Evolutionary conservation across 1,140 invertebrate genomes (phyloP).

Genomic region (Penaeus japonicus): DNA sequence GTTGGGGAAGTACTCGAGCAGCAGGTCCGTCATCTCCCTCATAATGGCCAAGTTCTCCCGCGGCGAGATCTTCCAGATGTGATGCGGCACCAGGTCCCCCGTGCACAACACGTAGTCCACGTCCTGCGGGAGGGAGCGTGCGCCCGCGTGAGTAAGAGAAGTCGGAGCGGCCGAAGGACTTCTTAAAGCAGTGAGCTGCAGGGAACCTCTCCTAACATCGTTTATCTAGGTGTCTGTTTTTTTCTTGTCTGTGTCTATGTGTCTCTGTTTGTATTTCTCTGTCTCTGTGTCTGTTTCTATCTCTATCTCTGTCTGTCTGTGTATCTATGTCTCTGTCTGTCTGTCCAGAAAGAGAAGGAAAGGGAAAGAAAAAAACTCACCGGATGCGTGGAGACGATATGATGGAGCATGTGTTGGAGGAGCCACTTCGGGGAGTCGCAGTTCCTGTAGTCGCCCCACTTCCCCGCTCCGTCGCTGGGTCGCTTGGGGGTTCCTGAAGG

Average conservation of each 20-base stretch:
- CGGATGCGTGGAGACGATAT: conserved; percentile 62
- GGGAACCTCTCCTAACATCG: no score
- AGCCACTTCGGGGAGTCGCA: conserved; percentile 78
- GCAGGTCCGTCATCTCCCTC: conserved; percentile 67
- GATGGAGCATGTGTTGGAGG: conserved; percentile 68
- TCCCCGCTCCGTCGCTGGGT: conserved; percentile 71
- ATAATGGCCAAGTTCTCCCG: conserved; percentile 73
- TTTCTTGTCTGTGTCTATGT: neutral
- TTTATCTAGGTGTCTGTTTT: neutral
- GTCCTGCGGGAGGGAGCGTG: conserved; percentile 64
- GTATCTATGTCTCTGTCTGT: no score
- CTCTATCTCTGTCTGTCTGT: neutral
- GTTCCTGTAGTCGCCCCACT: conserved; percentile 78
- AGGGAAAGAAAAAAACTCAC: conserved; percentile 54
- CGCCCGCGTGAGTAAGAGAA: no score
- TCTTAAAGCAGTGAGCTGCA: no score
- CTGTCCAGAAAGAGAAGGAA: no score
- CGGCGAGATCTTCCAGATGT: conserved; percentile 67
- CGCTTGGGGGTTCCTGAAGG: conserved; percentile 77
- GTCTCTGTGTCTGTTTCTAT: neutral
- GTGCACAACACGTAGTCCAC: conserved; percentile 60
- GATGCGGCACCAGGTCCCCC: conserved; percentile 59
- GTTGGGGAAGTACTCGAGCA: conserved; percentile 72
- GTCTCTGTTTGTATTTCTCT: neutral
- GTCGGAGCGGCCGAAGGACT: no score